phyloP scores from a whole-genome alignment of 2,888 invertebrate species.

The Lasioglossum lativentre region DNA sequence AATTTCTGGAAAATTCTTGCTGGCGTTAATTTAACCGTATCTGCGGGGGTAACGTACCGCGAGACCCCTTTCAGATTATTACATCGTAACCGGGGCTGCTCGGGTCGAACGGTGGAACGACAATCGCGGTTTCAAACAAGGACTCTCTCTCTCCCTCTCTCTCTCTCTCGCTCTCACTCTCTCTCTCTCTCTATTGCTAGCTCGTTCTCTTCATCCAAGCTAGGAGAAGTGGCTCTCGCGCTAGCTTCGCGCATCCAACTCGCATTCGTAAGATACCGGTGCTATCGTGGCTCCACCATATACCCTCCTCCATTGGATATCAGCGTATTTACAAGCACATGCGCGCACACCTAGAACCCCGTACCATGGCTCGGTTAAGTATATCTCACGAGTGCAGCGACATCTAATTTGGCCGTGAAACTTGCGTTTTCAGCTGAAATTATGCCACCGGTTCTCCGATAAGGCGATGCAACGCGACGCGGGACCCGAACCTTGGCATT shows the following conservation, averaged over 20 bases:
- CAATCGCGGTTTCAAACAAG: slow-evolving; percentile 60
- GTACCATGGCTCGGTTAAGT: background rate
- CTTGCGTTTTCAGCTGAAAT: slow-evolving; percentile 60
- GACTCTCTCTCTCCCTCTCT: slow-evolving; percentile 10
- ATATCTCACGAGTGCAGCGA: slow-evolving; percentile 34
- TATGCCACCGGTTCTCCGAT: slow-evolving; percentile 41
- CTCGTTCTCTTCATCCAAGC: background rate
- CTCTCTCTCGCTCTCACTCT: background rate
- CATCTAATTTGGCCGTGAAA: slow-evolving; percentile 62
- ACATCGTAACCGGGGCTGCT: slow-evolving; percentile 34
- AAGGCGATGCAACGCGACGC: slow-evolving; percentile 39
- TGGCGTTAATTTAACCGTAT: slow-evolving; percentile 44
- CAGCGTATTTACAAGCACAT: slow-evolving; percentile 37
- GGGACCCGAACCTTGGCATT: background rate
- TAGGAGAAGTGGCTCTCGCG: background rate
- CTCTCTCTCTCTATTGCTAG: background rate
- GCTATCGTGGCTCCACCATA: slow-evolving; percentile 39
- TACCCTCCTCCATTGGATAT: slow-evolving; percentile 48
- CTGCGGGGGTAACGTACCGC: slow-evolving; percentile 47
- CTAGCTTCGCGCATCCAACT: slow-evolving; percentile 27
- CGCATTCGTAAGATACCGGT: slow-evolving; percentile 52
- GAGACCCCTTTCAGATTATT: slow-evolving; percentile 59
- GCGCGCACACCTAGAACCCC: background rate
- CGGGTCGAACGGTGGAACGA: slow-evolving; percentile 50
- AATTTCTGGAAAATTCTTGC: slow-evolving; percentile 36